phyloP scores from a whole-genome alignment of 2,797 vertebrate genomes.

The Microctenopoma steveboyesi region DNA sequence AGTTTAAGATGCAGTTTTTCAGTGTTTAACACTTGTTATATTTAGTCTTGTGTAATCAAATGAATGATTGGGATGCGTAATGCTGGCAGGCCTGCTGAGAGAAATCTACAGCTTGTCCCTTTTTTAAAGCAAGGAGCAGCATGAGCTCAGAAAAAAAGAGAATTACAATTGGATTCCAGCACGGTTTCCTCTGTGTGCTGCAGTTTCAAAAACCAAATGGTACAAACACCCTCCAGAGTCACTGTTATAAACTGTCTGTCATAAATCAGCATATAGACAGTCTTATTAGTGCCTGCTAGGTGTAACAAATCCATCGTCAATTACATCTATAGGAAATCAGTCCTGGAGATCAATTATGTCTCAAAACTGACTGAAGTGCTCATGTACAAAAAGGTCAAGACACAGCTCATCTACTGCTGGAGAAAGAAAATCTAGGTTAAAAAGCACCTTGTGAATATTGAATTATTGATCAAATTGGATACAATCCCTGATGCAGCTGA shows the following conservation, averaged over 20 bases:
- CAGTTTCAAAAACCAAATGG: background rate
- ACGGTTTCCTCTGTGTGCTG: background rate
- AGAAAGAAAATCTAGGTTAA: constrained; percentile 5
- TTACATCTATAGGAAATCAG: constrained; percentile 31
- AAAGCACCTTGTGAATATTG: constrained; percentile 22
- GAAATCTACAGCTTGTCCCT: constrained; percentile 38
- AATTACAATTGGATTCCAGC: constrained; percentile 6
- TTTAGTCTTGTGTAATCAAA: constrained; percentile 31
- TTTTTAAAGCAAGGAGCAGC: constrained; percentile 21
- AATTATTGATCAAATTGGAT: constrained; percentile 28
- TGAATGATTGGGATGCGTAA: constrained; percentile 36
- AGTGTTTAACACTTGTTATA: constrained; percentile 13
- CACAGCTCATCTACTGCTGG: background rate
- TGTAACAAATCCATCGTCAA: constrained; percentile 8
- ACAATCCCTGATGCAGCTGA: constrained; percentile 8
- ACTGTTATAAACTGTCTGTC: background rate
- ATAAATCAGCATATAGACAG: constrained; percentile 5
- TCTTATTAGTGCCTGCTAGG: background rate
- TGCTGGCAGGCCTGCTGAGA: constrained; percentile 35
- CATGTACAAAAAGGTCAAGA: constrained; percentile 2
- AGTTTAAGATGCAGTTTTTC: background rate
- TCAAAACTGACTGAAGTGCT: background rate
- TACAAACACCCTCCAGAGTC: background rate
- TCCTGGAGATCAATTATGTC: constrained; percentile 15
- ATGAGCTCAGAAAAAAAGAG: constrained; percentile 17